Evolutionary conservation across 2,797 vertebrate genomes (phyloP).

Genomic region (Odontamblyopus lacepedii): DNA sequence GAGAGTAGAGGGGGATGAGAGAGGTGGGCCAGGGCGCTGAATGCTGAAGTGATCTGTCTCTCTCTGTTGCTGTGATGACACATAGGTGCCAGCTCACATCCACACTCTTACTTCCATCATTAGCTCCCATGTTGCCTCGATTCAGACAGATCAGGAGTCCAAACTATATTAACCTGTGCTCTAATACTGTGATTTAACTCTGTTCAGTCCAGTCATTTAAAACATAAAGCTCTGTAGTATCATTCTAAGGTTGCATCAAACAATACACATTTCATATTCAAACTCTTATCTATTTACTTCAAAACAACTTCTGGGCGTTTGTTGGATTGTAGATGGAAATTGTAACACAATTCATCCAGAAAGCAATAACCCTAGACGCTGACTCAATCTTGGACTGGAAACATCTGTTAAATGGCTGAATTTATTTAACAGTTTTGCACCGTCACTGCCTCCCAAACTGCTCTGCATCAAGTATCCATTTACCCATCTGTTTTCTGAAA

Average conservation of each 20-base stretch:
- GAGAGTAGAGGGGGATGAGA: background rate
- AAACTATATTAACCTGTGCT: conserved; percentile 12
- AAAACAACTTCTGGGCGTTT: background rate
- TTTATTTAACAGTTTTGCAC: conserved; percentile 8
- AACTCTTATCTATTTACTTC: conserved; percentile 1
- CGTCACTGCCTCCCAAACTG: background rate
- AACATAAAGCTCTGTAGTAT: background rate
- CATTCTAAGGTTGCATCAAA: background rate
- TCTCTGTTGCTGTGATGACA: conserved; percentile 66
- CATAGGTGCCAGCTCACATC: conserved; percentile 47
- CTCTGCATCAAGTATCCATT: conserved; percentile 8
- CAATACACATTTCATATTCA: background rate
- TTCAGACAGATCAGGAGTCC: conserved; percentile 55
- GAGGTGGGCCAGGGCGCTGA: background rate
- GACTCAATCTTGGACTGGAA: conserved; percentile 4
- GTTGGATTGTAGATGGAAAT: background rate
- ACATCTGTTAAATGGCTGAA: conserved; percentile 11
- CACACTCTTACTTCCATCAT: conserved; percentile 60
- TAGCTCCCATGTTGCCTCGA: conserved; percentile 62
- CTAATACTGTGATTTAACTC: conserved; percentile 2
- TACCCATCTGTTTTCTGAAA: background rate
- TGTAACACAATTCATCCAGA: background rate
- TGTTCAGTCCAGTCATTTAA: background rate
- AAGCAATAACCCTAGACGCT: conserved; percentile 1
- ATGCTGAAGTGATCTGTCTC: conserved; percentile 53